Evolutionary conservation across 1,140 invertebrate genomes (phyloP), one percentile per base, ranked within the genome.

Genomic region (Tachypleus tridentatus): DNA sequence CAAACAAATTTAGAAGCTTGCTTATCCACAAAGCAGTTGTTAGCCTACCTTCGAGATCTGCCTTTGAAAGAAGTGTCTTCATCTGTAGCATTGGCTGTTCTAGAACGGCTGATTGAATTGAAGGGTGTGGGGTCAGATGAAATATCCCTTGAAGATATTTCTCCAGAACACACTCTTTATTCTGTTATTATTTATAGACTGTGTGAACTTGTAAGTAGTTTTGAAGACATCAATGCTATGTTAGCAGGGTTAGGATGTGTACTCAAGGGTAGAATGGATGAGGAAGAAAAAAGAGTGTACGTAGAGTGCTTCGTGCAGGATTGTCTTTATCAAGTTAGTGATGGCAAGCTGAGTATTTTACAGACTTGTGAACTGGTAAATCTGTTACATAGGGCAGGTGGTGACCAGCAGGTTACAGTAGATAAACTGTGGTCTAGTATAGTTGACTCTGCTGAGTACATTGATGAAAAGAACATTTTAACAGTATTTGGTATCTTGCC

Each of bases 361-460:
- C 83, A 87, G 69, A 73, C 87, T 47, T 84, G 84, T 73, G 76
- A 82, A 63, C 78, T 84, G 63, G 76, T 83, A 49, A 72, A 74
- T 58, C 72, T 76, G 60, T 70, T 67, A 77, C 65, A 68, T 75
- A 61, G 77, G 74, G 62, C 70, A 73, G 52, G 72, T 60, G 61
- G 69, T 80, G 51, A 75, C 76, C 9, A 77, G 69, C 49, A 29
- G 29, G 29, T 67, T 75, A 57, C 4, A 69, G 59, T 85, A 60
- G 85, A 88, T 67, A 82, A 82, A 72, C 71, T 87, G n/a, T 88
- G 86, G 86, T 74, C 82, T 67, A 85, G 85, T 50, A 80, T 88
- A 62, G 75, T 80, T 51, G 80, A 80, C 6, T 29, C 29, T 29
- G 29, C 29, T 29, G 29, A 29, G 29, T 29, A 29, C 29, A 29